These are phyloP conservation scores for Diabrotica virgifera DNA, from an alignment of 1,140 invertebrate species.

Conservation along the genomic window DNA sequence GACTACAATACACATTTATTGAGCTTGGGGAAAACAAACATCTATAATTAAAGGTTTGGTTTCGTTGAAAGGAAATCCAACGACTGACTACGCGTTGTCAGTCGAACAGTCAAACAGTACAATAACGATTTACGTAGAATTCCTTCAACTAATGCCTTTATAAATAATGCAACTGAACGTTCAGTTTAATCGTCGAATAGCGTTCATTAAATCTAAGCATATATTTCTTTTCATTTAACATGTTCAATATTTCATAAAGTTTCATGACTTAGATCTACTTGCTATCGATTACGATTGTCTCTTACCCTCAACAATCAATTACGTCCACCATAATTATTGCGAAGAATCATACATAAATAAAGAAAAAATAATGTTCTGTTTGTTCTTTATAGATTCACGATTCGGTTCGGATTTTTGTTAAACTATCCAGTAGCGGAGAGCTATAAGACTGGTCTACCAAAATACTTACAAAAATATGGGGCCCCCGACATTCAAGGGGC, in stretches of 20 bases:
- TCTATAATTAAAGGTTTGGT: too few relatives aligned
- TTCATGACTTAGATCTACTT: background rate
- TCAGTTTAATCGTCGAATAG: background rate
- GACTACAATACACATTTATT: too few relatives aligned
- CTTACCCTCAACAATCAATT: background rate
- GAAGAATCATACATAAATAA: background rate
- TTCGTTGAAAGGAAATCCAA: too few relatives aligned
- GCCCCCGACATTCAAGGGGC: too few relatives aligned
- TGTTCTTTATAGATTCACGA: background rate
- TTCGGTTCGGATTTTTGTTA: background rate
- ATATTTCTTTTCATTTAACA: slow-evolving; percentile 3
- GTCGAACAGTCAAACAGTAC: too few relatives aligned
- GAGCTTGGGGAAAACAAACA: too few relatives aligned
- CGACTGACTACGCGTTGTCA: too few relatives aligned
- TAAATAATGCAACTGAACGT: background rate
- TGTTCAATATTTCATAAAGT: slow-evolving; percentile 3
- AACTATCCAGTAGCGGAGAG: too few relatives aligned
- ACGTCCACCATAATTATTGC: background rate
- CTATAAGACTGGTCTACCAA: too few relatives aligned
- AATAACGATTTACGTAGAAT: too few relatives aligned
- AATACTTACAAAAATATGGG: too few relatives aligned
- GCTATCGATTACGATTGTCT: background rate
- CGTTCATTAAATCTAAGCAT: slow-evolving; percentile 2
- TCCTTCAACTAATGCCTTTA: background rate
- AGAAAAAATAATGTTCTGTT: slow-evolving; percentile 3